phyloP scores from a whole-genome alignment of 2,888 invertebrate genomes.

The Drosophila atroscutellata region DNA sequence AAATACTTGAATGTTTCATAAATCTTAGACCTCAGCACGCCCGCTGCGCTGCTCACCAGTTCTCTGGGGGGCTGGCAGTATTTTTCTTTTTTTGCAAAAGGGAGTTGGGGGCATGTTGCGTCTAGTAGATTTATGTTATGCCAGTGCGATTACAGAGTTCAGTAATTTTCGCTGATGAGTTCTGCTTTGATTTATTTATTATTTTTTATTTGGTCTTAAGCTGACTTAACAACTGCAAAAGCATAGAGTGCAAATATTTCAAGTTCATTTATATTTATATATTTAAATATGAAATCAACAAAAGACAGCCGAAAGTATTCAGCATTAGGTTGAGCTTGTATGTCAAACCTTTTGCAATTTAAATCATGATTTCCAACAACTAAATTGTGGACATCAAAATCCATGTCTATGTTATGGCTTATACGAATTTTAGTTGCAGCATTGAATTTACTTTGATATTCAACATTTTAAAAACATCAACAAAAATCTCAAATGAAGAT shows the following conservation, averaged over 20 bases:
- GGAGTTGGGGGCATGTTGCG: conserved; percentile 61
- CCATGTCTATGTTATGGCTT: neutral
- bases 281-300: neutral
- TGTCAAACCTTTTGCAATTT: neutral
- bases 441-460: neutral
- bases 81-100: neutral
- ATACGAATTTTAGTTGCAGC: neutral
- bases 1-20: conserved; percentile 81
- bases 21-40: conserved; percentile 64
- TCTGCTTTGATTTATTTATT: conserved; percentile 64
- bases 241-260: neutral
- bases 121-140: conserved; percentile 71
- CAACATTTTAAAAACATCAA: neutral
- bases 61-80: conserved; percentile 1
- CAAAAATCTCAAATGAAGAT: fast-evolving
- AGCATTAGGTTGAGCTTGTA: neutral
- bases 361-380: neutral
- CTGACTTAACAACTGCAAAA: neutral
- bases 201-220: conserved; percentile 10
- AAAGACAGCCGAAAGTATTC: neutral
- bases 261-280: neutral
- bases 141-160: conserved; percentile 26
- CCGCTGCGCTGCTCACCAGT: conserved; percentile 42
- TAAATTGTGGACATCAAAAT: neutral
- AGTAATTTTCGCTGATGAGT: conserved; percentile 67